Base-by-base conservation (phyloP, 2,797 vertebrate genomes). In the Peromyscus attwateri region DNA sequence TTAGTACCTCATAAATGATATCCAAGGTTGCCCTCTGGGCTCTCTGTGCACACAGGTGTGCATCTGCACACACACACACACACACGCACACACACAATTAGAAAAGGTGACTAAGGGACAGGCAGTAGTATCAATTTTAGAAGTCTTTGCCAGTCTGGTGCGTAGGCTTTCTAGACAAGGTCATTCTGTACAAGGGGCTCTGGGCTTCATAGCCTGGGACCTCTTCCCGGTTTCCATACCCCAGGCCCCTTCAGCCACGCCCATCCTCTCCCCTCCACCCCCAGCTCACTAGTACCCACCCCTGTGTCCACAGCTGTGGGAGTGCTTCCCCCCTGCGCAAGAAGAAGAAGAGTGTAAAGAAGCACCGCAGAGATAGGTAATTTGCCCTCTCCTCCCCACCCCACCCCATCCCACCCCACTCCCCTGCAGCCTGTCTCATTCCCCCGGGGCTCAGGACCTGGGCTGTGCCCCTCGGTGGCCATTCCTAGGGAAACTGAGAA, bases 321-420 rank as follows among this genome's bases (percentile, higher is more conserved):
- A 99, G 99, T 98, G 99, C 99, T 46, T 99, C 99, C 60, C 99
- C 99, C 49, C 98, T 99, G 95, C 99, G 99, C 98, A 99, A 99
- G 98, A 99, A 99, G 97, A 99, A 99, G 98, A 99, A 99, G 98
- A 99, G 99, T 98, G 99, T 99, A 97, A 99, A 99, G 99, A 99
- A 99, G 98, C 99, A 99, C 98, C 99, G 99, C 97, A 98, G 99
- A 97, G 99, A 99, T 99, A 99, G 99, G 99, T 99, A 99, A 97
- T 97, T 11, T 12, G 6, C 43, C 13, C 70, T 4, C 34, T 73
- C 70, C 70, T 37, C 3, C n/a, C 64, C 9, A 27, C 76, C 52
- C 14, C 52, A 2, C 52, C 14, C 0, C 52, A 16, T 14, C 52
- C 3, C 52, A 8, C 17, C 2, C 40, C 40, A 40, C 40, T 4